Base-by-base conservation (phyloP, 2,797 vertebrate genomes). In the Cryptoblepharus egeriae region DNA sequence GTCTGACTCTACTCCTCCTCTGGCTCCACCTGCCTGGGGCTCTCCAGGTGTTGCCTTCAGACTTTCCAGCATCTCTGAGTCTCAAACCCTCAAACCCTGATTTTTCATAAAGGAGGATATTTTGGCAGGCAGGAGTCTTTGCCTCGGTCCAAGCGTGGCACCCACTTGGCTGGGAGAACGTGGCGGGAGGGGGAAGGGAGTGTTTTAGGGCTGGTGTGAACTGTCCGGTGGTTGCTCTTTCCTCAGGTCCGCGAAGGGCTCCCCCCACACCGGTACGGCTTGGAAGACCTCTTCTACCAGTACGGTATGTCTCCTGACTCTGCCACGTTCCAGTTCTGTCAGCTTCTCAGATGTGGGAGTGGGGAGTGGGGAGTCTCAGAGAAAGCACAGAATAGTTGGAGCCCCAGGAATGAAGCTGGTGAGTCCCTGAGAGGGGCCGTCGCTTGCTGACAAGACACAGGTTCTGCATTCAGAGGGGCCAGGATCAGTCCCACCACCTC, bases 261-360 rank as follows among this genome's bases (percentile, higher is more conserved):
- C 42, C 77, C 13, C 0, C 86, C 87, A 16, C 88, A 83, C 20
- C 70, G 75, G 3, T 95, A 86, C 0, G 93, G 93, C 10, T 61
- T 95, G 78, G 94, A 95, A 74, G 92, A 93, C 16, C 85, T 95
- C 52, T 95, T 95, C 92, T 93, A 92, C 87, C 95, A 92, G 84
- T 88, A 94, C 0, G 94, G 94, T 95, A 89, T 80, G 70, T 61
- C 3, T 49, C 22, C 2, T 1, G 26, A 5, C 26, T 52, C 22
- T 20, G 32, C 18, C 39, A 15, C 15, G 10, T 7, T 11, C 35
- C 4, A 5, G 12, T 49, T 37, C 45, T 55, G 4, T 16, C 39
- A 4, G 39, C 39, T 42, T 42, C 4, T 42, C 39, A 42, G 39
- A 42, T n/a, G n/a, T n/a, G n/a, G n/a, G 39, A 9, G 39, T 42